phyloP scores from a whole-genome alignment of 2,888 invertebrate genomes.

The Noctua pronuba region DNA sequence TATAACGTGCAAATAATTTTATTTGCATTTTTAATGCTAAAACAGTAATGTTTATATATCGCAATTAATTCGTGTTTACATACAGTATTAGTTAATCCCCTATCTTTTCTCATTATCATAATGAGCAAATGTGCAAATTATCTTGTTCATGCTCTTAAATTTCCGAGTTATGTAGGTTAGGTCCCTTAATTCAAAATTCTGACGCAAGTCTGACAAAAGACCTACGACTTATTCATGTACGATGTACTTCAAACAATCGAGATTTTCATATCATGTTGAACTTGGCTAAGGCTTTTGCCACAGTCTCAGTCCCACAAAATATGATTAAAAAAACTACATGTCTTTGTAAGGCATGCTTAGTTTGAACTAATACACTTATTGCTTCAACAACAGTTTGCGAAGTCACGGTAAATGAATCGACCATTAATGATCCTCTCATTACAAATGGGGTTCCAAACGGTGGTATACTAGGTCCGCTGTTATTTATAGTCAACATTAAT shows the following conservation, averaged over 20 bases:
- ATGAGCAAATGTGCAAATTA: conserved; percentile 16
- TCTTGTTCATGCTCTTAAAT: conserved; percentile 7
- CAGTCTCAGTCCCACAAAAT: background rate
- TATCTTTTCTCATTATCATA: conserved; percentile 8
- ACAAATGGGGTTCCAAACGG: conserved; percentile 7
- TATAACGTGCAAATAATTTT: conserved; percentile 34
- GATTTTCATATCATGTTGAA: background rate
- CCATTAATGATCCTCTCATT: background rate
- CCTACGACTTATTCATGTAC: background rate
- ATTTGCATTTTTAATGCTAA: conserved; percentile 33
- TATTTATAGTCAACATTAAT: background rate
- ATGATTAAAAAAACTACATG: background rate
- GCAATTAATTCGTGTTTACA: conserved; percentile 28
- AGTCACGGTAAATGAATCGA: background rate
- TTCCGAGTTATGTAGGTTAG: conserved; percentile 1
- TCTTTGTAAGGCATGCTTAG: background rate
- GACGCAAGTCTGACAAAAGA: background rate
- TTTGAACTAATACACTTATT: background rate
- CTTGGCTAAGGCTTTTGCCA: conserved; percentile 16
- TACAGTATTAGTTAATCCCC: conserved; percentile 3
- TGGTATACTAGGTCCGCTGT: background rate
- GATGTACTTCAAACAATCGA: background rate
- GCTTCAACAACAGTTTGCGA: background rate
- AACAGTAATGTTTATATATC: conserved; percentile 12
- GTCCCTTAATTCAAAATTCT: background rate